Evolutionary conservation across 2,113 vertebrate genomes (phyloP).

Genomic region (Cyanocitta stelleri): DNA sequence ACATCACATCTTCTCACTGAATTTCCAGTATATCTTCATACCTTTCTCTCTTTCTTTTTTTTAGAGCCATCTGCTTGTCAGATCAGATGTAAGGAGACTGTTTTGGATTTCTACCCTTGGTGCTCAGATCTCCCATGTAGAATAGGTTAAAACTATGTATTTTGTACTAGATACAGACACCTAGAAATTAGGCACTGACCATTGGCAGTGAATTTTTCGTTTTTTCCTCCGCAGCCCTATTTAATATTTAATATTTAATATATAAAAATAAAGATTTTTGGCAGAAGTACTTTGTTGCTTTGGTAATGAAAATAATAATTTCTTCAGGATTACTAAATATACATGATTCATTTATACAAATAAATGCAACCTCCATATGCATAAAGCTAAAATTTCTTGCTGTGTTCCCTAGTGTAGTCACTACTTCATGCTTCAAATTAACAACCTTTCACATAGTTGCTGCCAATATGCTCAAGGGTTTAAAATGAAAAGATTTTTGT

Average conservation of each 20-base stretch:
- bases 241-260: not conserved
- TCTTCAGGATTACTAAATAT: not conserved
- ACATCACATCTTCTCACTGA: not conserved
- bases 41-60: rapidly evolving
- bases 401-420: not conserved
- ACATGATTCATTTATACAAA: not conserved
- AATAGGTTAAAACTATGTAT: not conserved
- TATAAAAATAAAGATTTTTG: not conserved
- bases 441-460: not conserved
- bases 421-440: not conserved
- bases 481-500: not conserved
- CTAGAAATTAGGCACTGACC: not conserved
- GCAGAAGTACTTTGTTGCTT: not conserved
- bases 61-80: not conserved
- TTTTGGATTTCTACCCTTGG: not conserved
- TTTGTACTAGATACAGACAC: not conserved
- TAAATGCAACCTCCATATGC: not conserved
- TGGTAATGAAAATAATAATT: not conserved
- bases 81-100: not conserved
- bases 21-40: rapidly evolving
- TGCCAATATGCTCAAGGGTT: not conserved
- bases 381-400: not conserved
- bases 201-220: not conserved
- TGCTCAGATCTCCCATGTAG: not conserved
- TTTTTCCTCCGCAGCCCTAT: not conserved